Evolutionary conservation across 2,888 invertebrate genomes (phyloP).

Genomic region (Tetanocera ferruginea): DNA sequence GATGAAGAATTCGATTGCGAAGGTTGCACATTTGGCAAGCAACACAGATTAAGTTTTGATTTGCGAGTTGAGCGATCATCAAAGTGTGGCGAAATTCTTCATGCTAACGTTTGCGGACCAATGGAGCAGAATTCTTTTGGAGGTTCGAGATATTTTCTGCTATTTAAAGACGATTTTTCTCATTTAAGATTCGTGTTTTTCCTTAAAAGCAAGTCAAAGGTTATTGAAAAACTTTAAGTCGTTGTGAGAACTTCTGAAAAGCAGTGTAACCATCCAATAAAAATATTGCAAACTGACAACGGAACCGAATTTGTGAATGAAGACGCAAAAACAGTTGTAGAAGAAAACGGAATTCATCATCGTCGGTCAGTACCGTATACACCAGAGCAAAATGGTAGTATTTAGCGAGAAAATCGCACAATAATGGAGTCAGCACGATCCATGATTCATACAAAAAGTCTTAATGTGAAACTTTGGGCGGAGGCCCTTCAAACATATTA

Average conservation of each 20-base stretch:
- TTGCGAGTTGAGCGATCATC: slow-evolving; percentile 29
- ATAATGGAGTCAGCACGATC: slow-evolving; percentile 58
- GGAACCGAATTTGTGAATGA: too few species aligned
- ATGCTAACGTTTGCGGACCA: slow-evolving; percentile 45
- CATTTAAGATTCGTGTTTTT: slow-evolving; percentile 42
- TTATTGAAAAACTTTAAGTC: too few species aligned
- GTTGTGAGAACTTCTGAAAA: too few species aligned
- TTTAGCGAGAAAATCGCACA: slow-evolving; percentile 62
- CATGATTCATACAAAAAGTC: slow-evolving; percentile 48
- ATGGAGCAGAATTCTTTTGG: slow-evolving; percentile 45
- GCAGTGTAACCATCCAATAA: too few species aligned
- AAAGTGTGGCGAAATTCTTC: slow-evolving; percentile 39
- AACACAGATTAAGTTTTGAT: slow-evolving; percentile 40
- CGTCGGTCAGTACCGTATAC: not conserved
- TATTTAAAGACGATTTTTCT: too few species aligned
- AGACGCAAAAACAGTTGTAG: too few species aligned
- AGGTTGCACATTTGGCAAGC: slow-evolving; percentile 41
- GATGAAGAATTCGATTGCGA: slow-evolving; percentile 40
- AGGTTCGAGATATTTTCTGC: slow-evolving; percentile 47
- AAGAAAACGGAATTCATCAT: too few species aligned
- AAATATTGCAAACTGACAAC: too few species aligned
- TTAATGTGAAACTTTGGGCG: slow-evolving; percentile 59
- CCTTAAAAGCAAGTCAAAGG: slow-evolving; percentile 42
- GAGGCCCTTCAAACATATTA: slow-evolving; percentile 64
- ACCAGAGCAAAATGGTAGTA: slow-evolving; percentile 59